phyloP scores from a whole-genome alignment of 1,140 invertebrate species.

The Euwallacea similis region DNA sequence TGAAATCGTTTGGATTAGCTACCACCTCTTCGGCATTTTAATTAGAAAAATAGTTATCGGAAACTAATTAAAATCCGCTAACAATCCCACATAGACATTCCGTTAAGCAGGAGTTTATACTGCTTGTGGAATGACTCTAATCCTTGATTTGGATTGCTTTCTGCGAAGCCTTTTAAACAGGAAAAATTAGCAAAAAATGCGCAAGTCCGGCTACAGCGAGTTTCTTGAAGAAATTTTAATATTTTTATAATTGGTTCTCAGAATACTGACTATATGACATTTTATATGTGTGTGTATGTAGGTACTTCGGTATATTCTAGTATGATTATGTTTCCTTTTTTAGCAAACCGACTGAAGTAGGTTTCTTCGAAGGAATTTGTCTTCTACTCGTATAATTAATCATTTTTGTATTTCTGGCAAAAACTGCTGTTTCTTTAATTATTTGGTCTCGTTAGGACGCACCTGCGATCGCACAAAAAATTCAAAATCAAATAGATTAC shows the following conservation, averaged over 20 bases:
- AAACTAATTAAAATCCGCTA: too few relatives aligned
- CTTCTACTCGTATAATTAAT: conserved; percentile 3
- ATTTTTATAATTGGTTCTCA: conserved; percentile 21
- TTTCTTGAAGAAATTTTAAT: conserved; percentile 19
- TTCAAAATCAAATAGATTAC: too few relatives aligned
- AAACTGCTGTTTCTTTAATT: neutral
- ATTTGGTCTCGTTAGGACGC: neutral
- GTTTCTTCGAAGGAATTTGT: conserved; percentile 15
- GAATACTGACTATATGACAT: conserved; percentile 9
- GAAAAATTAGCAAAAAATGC: too few relatives aligned
- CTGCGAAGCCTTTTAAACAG: too few relatives aligned
- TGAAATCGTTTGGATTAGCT: too few relatives aligned
- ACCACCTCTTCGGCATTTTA: too few relatives aligned
- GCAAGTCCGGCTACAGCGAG: neutral
- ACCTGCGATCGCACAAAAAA: too few relatives aligned
- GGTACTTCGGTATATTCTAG: conserved; percentile 3
- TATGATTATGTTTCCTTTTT: conserved; percentile 10
- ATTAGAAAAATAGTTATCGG: too few relatives aligned
- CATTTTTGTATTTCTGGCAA: neutral
- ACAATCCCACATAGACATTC: too few relatives aligned
- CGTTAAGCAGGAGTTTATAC: too few relatives aligned
- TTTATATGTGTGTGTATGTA: conserved; percentile 12
- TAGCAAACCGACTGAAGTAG: neutral
- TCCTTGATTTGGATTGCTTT: too few relatives aligned
- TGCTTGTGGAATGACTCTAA: too few relatives aligned